phyloP scores from a whole-genome alignment of 1,140 invertebrate genomes.

The Drosophila mauritiana region DNA sequence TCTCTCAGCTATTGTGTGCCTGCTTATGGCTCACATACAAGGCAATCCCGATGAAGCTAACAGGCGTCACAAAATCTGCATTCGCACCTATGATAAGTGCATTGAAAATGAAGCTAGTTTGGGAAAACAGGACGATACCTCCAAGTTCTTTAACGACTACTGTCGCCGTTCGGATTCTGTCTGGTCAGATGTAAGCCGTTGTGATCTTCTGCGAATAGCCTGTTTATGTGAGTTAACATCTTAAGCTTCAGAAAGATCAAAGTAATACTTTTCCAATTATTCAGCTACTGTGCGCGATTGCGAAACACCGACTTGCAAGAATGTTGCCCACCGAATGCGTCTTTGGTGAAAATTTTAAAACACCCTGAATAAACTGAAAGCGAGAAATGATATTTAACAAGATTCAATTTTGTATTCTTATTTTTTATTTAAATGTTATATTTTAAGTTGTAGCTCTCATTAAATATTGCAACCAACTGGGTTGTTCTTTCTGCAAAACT shows the following conservation, averaged over 20 bases:
- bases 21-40: background rate
- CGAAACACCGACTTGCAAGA: constrained; percentile 1
- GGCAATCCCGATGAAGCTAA: background rate
- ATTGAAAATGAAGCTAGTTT: background rate
- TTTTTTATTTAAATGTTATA: too few species aligned
- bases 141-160: background rate
- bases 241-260: background rate
- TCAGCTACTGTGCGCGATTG: constrained; percentile 1
- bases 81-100: background rate
- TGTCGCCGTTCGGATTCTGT: background rate
- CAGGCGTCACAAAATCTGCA: background rate
- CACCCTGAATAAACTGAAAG: background rate
- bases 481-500: too few species aligned
- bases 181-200: background rate
- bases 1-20: background rate
- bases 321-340: background rate
- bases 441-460: too few species aligned
- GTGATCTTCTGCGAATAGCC: background rate
- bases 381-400: too few species aligned
- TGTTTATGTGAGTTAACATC: background rate
- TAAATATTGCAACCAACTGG: too few species aligned
- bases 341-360: background rate
- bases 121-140: background rate
- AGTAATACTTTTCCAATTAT: background rate
- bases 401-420: too few species aligned